A percentile compares a stretch with the other conserved stretches of the same genome.
phyloP scores from a whole-genome alignment of 2,797 vertebrate genomes.

The Sebastes minor region DNA sequence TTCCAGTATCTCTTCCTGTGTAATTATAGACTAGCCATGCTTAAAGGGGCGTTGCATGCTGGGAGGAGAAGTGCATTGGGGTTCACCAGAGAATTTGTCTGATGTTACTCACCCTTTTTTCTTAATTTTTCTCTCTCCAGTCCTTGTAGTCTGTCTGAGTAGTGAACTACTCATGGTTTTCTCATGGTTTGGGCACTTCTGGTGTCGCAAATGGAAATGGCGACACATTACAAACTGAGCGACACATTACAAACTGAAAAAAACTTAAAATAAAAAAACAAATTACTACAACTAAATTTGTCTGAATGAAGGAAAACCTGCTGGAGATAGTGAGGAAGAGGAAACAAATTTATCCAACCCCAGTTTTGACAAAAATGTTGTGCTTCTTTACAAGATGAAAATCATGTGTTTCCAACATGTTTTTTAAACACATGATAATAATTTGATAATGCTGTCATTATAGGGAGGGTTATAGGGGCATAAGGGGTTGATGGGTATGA shows the following conservation, averaged over 20 bases:
- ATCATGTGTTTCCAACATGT: not conserved
- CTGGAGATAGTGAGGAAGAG: not conserved
- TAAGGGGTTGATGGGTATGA: not conserved
- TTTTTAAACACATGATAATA: not conserved
- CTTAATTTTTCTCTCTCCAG: conserved; percentile 43
- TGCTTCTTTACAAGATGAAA: not conserved
- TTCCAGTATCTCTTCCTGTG: conserved; percentile 79
- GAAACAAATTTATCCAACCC: not conserved
- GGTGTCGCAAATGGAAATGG: not conserved
- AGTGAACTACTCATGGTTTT: conserved; percentile 27
- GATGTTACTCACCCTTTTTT: conserved; percentile 78
- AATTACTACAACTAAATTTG: not conserved
- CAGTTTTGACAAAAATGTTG: not conserved
- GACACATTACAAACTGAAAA: not conserved
- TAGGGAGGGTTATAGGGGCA: not conserved
- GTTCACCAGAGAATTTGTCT: conserved; percentile 74
- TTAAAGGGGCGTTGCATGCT: conserved; percentile 77
- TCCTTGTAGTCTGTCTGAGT: conserved; percentile 45
- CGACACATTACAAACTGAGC: not conserved
- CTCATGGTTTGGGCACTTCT: conserved; percentile 11
- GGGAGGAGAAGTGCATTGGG: conserved; percentile 69
- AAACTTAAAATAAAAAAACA: not conserved
- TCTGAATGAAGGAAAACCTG: not conserved
- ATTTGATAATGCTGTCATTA: not conserved
- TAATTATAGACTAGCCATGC: conserved; percentile 83